Base-by-base conservation (phyloP, 1,140 invertebrate species). In the Drosophila subobscura region DNA sequence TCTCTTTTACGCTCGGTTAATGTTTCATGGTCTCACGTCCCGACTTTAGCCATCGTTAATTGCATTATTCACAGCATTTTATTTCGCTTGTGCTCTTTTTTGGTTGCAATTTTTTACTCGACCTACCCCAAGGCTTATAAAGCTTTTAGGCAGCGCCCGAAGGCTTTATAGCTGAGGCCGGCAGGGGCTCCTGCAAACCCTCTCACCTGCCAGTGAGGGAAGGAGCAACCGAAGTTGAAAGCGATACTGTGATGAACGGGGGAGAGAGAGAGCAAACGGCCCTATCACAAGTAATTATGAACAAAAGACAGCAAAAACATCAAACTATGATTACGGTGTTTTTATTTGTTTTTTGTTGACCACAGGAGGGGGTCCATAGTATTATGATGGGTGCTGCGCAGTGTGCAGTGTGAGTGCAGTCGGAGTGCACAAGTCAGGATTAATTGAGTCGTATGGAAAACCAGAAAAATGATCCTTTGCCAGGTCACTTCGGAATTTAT, bases 261-360 rank as follows among this genome's bases (percentile, higher is more conserved):
- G 41, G 23, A 7, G 6, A 25, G 4, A 25, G 7, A 46, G 20
- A 47, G 16, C 16, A 1, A 56, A 27, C 44, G 42, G 74, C 74
- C 70, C 65, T 74, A 74, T 74, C 70, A 73, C 74, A 74, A 74
- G 71, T 74, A 74, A 74, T 74, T 74, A 74, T 74, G 70, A 74
- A 74, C 71, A 73, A 73, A 57, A 73, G 71, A 65, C 71, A 74
- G 71, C 58, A 73, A 73, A 70, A 73, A 73, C 73, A 58, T 50
- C 68, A 55, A 72, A 46, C 73, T 59, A 53, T 54, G 66, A 46
- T 71, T 71, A 58, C 23, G 23, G 37, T 10, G 23, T 25, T 25
- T 1, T 20, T 20, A 20, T 20, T 25, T 3, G 8, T 33, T 33
- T 33, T 10, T 33, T 4, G 10, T 33, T 7, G 33, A 33, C 33